Base-by-base conservation (phyloP, 2,113 vertebrate genomes). In the Lamprologus ornatipinnis region DNA sequence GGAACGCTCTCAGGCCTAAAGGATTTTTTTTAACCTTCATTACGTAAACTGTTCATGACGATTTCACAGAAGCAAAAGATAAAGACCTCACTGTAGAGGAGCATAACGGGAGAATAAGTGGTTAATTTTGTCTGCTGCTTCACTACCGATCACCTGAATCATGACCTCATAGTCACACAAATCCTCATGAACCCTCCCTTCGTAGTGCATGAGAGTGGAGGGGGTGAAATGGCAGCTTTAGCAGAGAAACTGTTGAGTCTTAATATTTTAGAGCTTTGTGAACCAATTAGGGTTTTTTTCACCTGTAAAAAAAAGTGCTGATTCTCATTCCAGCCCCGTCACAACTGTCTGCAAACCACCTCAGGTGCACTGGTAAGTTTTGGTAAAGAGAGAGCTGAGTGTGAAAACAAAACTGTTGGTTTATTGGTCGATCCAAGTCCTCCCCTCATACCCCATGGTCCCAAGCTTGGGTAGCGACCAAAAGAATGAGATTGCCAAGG, bases 141-240 rank as follows among this genome's bases (percentile, higher is more conserved):
- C 86, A 83, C 84, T 35, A 35, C 51, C 11, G 4, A 86, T 91
- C 90, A 93, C 82, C 83, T 91, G 89, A 91, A 91, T 91, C 85
- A 88, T 94, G 94, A 95, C 90, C 86, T 95, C 92, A 92, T 86
- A 80, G 83, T 92, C 90, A 93, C 81, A 73, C 81, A 80, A 47
- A 21, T 21, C 21, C 21, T 21, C 21, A 21, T 21, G 21, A 21
- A n/a, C 12, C 6, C 42, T 49, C 45, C 10, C 17, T 6, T 15
- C 5, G 0, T 33, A 37, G 19, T 37, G 60, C 3, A 65, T 37
- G 60, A 33, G 45, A 82, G 51, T 2, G 26, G 21, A 0, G 33
- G n/a, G 19, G 23, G 80, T 55, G 28, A 86, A 79, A 87, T 42
- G 23, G 68, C 21, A 85, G 85, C 63, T 45, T n/a, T 3, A 81